Evolutionary conservation across 2,888 invertebrate genomes (phyloP), one percentile per base, ranked within the genome.

Genomic region (Aelia acuminata): DNA sequence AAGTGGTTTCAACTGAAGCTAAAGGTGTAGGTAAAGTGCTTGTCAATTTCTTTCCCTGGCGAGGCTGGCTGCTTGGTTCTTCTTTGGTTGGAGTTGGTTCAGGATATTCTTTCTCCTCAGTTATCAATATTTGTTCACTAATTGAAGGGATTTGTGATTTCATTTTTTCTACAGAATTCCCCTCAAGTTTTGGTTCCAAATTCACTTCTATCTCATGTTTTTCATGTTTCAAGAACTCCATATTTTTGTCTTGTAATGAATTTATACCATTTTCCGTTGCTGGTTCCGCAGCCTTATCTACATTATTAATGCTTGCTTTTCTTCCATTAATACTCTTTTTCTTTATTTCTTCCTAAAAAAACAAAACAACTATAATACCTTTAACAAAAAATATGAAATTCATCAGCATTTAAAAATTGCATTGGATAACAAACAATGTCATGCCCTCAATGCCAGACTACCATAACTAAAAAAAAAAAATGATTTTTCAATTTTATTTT

Each of bases 1-100:
- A 87, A 22, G 47, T 26, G 47, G 87, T 87, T 39, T 87, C 87
- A 1, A 80, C 80, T 22, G 87, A 87, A 31, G 48, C 53, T 26
- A 49, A 10, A 10, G 85, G 85, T 49, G 85, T 85, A 22, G 50
- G 85, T 85, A 47, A 47, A 43, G 43, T 43, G 35, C n/a, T 80
- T 22, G 47, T 22, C n/a, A 80, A 43, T 80, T 43, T 80, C 13
- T 80, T 80, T 80, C 43, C 80, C 20, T 43, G 43, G 4, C 43
- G 43, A 11, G 80, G n/a, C n/a, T 43, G 11, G 22, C 43, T 80
- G 39, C 43, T 80, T 11, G 43, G 80, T 43, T 43, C 43, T 80
- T 11, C n/a, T 47, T 80, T n/a, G 43, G 39, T 70, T 70, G 63
- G 4, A 18, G 20, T 35, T 26, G 63, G 15, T 35, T 70, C 35